Evolutionary conservation across 2,888 invertebrate species (phyloP).

Genomic region (Eupeodes latifasciatus): DNA sequence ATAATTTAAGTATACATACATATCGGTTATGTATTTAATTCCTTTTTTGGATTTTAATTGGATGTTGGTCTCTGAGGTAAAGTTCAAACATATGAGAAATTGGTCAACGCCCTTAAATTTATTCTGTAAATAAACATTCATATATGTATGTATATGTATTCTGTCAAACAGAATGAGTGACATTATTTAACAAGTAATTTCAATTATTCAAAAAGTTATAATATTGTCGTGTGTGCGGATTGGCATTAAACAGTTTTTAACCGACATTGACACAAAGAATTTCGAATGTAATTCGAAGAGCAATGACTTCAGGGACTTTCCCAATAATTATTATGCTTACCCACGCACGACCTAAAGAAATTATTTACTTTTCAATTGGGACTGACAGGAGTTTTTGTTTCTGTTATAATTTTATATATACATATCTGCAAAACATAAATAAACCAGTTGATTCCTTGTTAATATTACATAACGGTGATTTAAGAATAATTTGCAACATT

Average conservation of each 20-base stretch:
- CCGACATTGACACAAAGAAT: background rate
- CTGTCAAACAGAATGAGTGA: conserved; percentile 22
- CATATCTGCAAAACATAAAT: too few relatives aligned
- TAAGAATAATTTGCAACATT: too few relatives aligned
- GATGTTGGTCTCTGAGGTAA: background rate
- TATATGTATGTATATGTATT: background rate
- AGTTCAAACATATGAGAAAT: background rate
- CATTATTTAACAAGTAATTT: conserved; percentile 27
- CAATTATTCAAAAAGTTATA: background rate
- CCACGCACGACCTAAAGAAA: too few relatives aligned
- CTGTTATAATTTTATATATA: too few relatives aligned
- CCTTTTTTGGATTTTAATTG: conserved; percentile 1
- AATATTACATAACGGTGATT: too few relatives aligned
- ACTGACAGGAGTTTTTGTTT: too few relatives aligned
- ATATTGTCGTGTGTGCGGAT: background rate
- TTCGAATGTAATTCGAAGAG: background rate
- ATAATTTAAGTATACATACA: too few relatives aligned
- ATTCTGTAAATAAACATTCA: background rate
- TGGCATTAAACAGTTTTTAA: background rate
- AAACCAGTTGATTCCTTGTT: too few relatives aligned
- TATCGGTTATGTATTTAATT: background rate
- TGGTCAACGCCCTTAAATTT: conserved; percentile 1
- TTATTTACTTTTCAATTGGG: too few relatives aligned
- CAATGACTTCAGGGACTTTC: background rate
- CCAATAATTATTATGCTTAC: background rate